These are phyloP conservation scores for Cremastinae sp. DNA, from an alignment of 2,888 invertebrate genomes.

Conservation along the genomic window DNA sequence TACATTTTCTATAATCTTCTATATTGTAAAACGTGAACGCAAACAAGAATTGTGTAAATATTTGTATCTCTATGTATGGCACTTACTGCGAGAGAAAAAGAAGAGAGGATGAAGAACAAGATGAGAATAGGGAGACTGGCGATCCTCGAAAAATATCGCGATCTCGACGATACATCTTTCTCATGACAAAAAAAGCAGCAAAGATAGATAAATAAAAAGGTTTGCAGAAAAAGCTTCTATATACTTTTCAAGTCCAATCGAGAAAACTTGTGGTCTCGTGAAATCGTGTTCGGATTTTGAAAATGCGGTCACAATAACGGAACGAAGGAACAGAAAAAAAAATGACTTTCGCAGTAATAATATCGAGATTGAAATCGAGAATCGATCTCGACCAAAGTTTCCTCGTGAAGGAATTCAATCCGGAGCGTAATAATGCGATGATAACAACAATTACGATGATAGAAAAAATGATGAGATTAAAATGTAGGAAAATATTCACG, in stretches of 20 bases:
- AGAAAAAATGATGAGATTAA: constrained; percentile 2
- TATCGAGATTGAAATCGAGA: constrained; percentile 18
- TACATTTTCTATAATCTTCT: constrained; percentile 60
- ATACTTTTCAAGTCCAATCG: constrained; percentile 24
- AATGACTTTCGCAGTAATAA: constrained; percentile 29
- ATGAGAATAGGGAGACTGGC: too few relatives aligned
- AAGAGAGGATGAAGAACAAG: background rate
- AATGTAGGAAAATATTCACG: constrained; percentile 1
- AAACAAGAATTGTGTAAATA: constrained; percentile 38
- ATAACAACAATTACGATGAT: too few relatives aligned
- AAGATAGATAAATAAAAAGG: too few relatives aligned
- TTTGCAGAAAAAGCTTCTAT: too few relatives aligned
- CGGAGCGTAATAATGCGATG: background rate
- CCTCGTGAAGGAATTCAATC: background rate
- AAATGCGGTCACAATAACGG: background rate
- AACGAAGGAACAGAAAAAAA: constrained; percentile 7
- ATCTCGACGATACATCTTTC: too few relatives aligned
- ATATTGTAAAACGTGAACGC: constrained; percentile 24
- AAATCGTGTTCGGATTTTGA: background rate
- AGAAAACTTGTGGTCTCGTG: background rate
- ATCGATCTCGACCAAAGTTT: constrained; percentile 7
- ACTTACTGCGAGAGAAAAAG: constrained; percentile 21
- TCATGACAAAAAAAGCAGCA: too few relatives aligned
- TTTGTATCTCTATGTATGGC: constrained; percentile 33
- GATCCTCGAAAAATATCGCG: too few relatives aligned